phyloP scores from a whole-genome alignment of 1,140 invertebrate genomes.

The Andrena cerasifolii region DNA sequence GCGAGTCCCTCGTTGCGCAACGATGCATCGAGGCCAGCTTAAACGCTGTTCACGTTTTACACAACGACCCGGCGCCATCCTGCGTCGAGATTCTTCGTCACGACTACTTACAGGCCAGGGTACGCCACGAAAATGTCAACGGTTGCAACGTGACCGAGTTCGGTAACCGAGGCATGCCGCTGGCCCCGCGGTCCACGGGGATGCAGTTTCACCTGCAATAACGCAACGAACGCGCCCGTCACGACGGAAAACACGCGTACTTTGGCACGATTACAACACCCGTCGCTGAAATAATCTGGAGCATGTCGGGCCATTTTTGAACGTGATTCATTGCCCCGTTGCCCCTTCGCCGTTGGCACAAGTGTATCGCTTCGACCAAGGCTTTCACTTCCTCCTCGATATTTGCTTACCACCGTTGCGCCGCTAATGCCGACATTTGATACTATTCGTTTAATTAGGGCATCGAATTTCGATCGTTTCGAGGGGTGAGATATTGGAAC shows the following conservation, averaged over 20 bases:
- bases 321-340: conserved; percentile 32
- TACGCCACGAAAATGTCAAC: conserved; percentile 62
- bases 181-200: neutral
- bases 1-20: conserved; percentile 22
- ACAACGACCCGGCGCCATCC: conserved; percentile 54
- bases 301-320: conserved; percentile 24
- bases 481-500: no score
- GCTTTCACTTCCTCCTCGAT: conserved; percentile 20
- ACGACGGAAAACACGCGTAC: neutral
- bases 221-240: conserved; percentile 40
- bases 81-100: conserved; percentile 58
- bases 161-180: conserved; percentile 34
- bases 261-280: conserved; percentile 15
- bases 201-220: conserved; percentile 57
- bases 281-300: conserved; percentile 21
- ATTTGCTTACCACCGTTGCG: neutral
- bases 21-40: conserved; percentile 31
- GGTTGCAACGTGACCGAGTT: conserved; percentile 59
- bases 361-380: neutral
- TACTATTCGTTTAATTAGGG: no score
- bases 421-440: no score
- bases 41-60: conserved; percentile 63
- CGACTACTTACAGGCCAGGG: conserved; percentile 37
- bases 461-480: no score
- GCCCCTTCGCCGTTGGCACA: neutral